These are phyloP conservation scores for Psylliodes chrysocephalus DNA, from an alignment of 2,888 invertebrate species.

Conservation along the genomic window DNA sequence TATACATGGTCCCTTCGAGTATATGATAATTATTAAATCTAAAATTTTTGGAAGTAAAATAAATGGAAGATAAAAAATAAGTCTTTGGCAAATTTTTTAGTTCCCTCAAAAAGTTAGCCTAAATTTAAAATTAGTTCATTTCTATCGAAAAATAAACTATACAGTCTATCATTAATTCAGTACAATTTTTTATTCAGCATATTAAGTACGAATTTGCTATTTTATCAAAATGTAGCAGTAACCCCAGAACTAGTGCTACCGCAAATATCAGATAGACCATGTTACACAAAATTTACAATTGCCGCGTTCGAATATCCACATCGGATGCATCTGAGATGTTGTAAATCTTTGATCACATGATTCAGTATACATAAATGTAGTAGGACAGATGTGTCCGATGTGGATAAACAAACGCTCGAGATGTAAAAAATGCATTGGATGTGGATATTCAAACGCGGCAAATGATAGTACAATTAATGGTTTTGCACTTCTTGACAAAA, in stretches of 20 bases:
- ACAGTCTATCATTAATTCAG: constrained; percentile 3
- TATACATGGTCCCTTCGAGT: constrained; percentile 13
- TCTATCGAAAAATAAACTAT: not conserved
- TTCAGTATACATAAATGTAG: too few species aligned
- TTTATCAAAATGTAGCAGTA: not conserved
- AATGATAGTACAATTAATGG: too few species aligned
- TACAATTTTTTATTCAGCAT: constrained; percentile 9
- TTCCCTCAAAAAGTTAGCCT: not conserved
- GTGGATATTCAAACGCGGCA: too few species aligned
- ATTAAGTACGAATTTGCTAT: constrained; percentile 1
- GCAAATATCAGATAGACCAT: not conserved
- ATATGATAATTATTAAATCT: constrained; percentile 1
- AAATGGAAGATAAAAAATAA: constrained; percentile 5
- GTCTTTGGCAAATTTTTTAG: constrained; percentile 11
- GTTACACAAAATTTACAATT: too few species aligned
- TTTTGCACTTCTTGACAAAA: too few species aligned
- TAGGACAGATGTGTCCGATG: too few species aligned
- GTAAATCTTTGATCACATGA: too few species aligned
- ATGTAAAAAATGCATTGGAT: too few species aligned
- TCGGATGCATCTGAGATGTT: too few species aligned
- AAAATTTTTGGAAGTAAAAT: constrained; percentile 2
- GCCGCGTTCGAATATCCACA: too few species aligned
- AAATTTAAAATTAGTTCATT: not conserved
- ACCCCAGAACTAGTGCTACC: not conserved
- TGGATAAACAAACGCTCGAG: too few species aligned